Conservation (phyloP, 2,113 vertebrate genomes). For the Cavia porcellus region DNA sequence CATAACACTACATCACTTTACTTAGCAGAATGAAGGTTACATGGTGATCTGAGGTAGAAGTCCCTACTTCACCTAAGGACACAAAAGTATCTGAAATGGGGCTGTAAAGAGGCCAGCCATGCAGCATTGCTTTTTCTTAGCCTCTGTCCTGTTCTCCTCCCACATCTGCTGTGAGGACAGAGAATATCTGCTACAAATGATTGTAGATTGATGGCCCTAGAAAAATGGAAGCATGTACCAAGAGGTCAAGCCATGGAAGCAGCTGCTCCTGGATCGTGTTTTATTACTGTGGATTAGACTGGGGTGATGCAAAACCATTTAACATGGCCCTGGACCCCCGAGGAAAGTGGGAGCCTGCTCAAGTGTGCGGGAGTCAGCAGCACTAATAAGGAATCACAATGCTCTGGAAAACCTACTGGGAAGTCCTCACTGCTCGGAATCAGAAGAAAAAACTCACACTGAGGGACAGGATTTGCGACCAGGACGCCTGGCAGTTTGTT, state of each 20-base stretch:
- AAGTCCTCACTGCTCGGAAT: slow-evolving; percentile 16
- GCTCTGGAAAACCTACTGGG: slow-evolving; percentile 31
- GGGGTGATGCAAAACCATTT: slow-evolving; percentile 69
- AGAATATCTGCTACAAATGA: slow-evolving; percentile 54
- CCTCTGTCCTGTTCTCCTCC: neutral
- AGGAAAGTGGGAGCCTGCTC: slow-evolving; percentile 46
- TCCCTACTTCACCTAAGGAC: neutral
- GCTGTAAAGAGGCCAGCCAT: neutral
- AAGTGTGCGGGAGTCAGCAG: slow-evolving; percentile 63
- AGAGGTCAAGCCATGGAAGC: slow-evolving; percentile 66
- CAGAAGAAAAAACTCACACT: slow-evolving; percentile 15
- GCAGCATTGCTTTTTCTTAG: neutral
- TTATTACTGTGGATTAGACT: slow-evolving; percentile 74
- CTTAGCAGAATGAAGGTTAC: neutral
- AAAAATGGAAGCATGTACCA: slow-evolving; percentile 60
- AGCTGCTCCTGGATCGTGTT: slow-evolving; percentile 77
- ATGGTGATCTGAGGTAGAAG: neutral
- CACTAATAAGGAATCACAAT: slow-evolving; percentile 60
- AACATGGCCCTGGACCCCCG: slow-evolving; percentile 44
- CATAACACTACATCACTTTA: neutral
- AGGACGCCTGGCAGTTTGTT: neutral
- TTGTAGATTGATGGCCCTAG: slow-evolving; percentile 54
- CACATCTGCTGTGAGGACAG: slow-evolving; percentile 60
- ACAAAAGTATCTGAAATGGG: neutral
- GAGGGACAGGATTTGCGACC: slow-evolving; percentile 9